Percentiles rank a stretch among this genome's conserved stretches.
These are phyloP conservation scores for Cydia fagiglandana DNA, from an alignment of 1,140 invertebrate species.

Conservation along the genomic window DNA sequence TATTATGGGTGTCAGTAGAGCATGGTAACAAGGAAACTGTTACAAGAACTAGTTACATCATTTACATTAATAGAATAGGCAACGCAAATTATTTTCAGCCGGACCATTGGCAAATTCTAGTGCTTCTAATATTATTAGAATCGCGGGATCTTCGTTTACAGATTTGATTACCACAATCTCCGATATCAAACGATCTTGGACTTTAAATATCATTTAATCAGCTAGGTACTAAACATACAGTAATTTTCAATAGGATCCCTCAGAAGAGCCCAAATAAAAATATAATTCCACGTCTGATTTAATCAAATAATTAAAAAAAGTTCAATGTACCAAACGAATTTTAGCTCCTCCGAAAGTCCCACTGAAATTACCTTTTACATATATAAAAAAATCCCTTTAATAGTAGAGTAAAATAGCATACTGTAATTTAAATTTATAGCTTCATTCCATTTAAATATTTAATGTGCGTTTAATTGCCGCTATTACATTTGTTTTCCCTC, in stretches of 20 bases:
- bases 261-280: neutral
- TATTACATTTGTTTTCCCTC: neutral
- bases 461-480: conserved; percentile 1
- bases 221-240: neutral
- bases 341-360: neutral
- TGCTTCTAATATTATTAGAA: conserved; percentile 13
- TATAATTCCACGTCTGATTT: neutral
- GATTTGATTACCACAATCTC: neutral
- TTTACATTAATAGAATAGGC: conserved; percentile 1
- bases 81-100: neutral
- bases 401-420: neutral
- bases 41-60: neutral
- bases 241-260: conserved; percentile 1
- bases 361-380: neutral
- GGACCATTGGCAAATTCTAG: neutral
- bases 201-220: neutral
- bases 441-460: conserved; percentile 1
- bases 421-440: neutral
- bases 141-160: neutral
- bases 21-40: neutral
- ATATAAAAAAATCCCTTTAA: too few relatives aligned
- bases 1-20: neutral
- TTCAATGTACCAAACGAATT: neutral
- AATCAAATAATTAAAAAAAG: neutral
- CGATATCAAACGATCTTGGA: neutral